Evolutionary conservation across 2,888 invertebrate species (phyloP).

Genomic region (Unio delphinus): DNA sequence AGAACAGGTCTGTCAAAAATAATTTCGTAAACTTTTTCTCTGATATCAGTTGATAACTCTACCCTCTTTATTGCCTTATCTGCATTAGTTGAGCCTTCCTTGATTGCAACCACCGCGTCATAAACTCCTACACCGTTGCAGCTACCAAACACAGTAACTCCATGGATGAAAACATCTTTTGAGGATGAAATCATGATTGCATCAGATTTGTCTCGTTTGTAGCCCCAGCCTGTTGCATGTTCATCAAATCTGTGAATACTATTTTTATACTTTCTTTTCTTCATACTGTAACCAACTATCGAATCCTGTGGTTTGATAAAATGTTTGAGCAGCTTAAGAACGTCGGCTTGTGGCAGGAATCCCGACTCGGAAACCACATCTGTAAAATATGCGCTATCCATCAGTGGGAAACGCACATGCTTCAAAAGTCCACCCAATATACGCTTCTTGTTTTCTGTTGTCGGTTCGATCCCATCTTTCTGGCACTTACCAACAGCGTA

Average conservation of each 20-base stretch:
- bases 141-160: constrained; percentile 23
- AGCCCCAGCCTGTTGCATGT: constrained; percentile 21
- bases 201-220: constrained; percentile 24
- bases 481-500: constrained; percentile 36
- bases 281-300: constrained; percentile 11
- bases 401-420: constrained; percentile 38
- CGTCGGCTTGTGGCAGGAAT: constrained; percentile 25
- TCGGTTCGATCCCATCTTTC: constrained; percentile 12
- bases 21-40: constrained; percentile 19
- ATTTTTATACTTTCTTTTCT: constrained; percentile 12
- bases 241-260: constrained; percentile 18
- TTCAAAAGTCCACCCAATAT: constrained; percentile 26
- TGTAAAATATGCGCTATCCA: constrained; percentile 26
- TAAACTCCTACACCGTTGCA: constrained; percentile 12
- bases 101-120: constrained; percentile 1
- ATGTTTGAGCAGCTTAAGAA: constrained; percentile 62
- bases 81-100: too few relatives aligned
- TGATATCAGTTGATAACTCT: constrained; percentile 11
- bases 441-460: constrained; percentile 26
- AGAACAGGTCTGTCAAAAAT: constrained; percentile 14
- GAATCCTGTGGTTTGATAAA: constrained; percentile 11
- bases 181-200: constrained; percentile 17
- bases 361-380: constrained; percentile 28
- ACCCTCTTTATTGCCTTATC: too few relatives aligned
- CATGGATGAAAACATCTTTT: constrained; percentile 19